These are phyloP conservation scores for Dilophus febrilis DNA, from an alignment of 2,888 invertebrate genomes.

Conservation along the genomic window DNA sequence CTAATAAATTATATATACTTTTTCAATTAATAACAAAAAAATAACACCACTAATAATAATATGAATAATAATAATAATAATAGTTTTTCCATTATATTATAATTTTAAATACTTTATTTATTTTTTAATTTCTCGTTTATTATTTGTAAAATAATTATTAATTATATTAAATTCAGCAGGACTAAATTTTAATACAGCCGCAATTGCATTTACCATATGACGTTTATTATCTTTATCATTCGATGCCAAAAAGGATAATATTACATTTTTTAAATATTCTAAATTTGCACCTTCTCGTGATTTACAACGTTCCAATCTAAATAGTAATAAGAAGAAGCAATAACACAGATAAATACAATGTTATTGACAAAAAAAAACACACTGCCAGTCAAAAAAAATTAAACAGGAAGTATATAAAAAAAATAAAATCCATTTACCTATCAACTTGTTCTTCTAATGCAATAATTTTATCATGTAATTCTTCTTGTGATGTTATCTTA, in stretches of 20 bases:
- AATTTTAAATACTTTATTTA: too few relatives aligned
- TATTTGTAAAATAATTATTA: conserved; percentile 13
- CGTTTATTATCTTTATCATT: conserved; percentile 47
- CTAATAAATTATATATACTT: too few relatives aligned
- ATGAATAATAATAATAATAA: too few relatives aligned
- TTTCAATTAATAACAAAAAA: too few relatives aligned
- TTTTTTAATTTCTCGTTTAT: conserved; percentile 2
- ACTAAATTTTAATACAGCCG: conserved; percentile 69
- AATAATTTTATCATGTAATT: conserved; percentile 28
- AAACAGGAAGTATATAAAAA: background rate
- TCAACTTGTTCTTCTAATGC: conserved; percentile 46
- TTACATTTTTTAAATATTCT: conserved; percentile 82
- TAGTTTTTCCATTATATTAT: too few relatives aligned
- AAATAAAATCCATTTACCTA: conserved; percentile 25
- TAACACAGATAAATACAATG: conserved; percentile 5
- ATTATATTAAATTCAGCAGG: conserved; percentile 42
- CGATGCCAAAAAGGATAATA: conserved; percentile 61
- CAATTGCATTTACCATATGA: conserved; percentile 81
- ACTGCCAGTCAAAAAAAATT: background rate
- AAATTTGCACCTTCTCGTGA: conserved; percentile 72
- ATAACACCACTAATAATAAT: too few relatives aligned
- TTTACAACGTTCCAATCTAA: conserved; percentile 49
- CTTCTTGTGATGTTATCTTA: conserved; percentile 37
- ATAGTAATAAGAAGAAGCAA: conserved; percentile 11
- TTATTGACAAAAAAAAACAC: background rate